phyloP scores from a whole-genome alignment of 2,797 vertebrate genomes.

The Cyprinella venusta region DNA sequence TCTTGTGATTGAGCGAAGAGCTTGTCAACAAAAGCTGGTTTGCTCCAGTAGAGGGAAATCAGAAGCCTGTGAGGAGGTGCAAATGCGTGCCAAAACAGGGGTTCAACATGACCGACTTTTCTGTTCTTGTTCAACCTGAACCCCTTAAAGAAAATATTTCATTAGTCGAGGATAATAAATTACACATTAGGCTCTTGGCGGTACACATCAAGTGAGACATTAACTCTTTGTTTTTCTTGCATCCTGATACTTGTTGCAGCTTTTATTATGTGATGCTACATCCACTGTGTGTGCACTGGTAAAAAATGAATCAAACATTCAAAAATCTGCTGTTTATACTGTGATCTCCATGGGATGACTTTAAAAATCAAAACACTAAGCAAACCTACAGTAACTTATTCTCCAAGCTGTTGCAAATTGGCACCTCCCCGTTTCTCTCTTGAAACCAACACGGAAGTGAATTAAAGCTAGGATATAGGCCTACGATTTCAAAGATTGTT shows the following conservation, averaged over 20 bases:
- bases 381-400: not conserved
- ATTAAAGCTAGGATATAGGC: too few species aligned
- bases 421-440: too few species aligned
- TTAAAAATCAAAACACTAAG: too few species aligned
- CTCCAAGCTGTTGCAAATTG: not conserved
- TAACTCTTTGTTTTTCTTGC: not conserved
- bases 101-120: constrained; percentile 21
- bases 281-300: too few species aligned
- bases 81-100: constrained; percentile 58
- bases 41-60: constrained; percentile 49
- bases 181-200: not conserved
- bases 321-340: not conserved
- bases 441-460: too few species aligned
- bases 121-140: constrained; percentile 20
- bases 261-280: not conserved
- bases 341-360: not conserved
- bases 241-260: not conserved
- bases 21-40: constrained; percentile 60
- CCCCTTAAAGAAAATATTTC: constrained; percentile 18
- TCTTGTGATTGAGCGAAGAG: constrained; percentile 50
- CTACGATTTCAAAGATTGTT: too few species aligned
- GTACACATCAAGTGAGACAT: constrained; percentile 11
- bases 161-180: not conserved
- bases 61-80: constrained; percentile 61
- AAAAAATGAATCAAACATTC: not conserved